Evolutionary conservation across 2,888 invertebrate genomes (phyloP).

Genomic region (Hipparchia sbordonii): DNA sequence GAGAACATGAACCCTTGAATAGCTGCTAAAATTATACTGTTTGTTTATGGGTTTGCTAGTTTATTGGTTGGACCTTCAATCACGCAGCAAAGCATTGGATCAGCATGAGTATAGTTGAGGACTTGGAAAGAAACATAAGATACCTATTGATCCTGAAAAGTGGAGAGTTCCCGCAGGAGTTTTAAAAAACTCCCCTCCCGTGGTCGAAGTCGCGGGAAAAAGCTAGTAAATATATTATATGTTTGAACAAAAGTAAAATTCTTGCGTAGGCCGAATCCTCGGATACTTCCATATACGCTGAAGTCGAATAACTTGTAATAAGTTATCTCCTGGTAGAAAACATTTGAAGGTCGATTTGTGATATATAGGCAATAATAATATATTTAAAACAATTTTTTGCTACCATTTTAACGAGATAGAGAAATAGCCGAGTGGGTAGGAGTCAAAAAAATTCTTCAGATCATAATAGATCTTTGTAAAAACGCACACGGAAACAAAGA

Average conservation of each 20-base stretch:
- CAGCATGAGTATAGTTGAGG: too few species aligned
- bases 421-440: slow-evolving; percentile 14
- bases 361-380: slow-evolving; percentile 19
- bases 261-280: slow-evolving; percentile 37
- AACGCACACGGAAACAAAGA: background rate
- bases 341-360: slow-evolving; percentile 29
- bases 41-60: too few species aligned
- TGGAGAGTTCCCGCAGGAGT: too few species aligned
- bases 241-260: slow-evolving; percentile 28
- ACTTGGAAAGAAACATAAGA: too few species aligned
- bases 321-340: slow-evolving; percentile 32
- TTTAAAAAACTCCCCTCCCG: too few species aligned
- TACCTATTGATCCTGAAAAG: too few species aligned
- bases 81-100: too few species aligned
- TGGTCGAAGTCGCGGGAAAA: too few species aligned
- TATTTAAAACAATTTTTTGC: slow-evolving; percentile 20
- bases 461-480: background rate
- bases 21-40: too few species aligned
- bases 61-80: too few species aligned
- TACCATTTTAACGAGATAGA: slow-evolving; percentile 13
- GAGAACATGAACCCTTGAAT: too few species aligned
- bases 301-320: slow-evolving; percentile 31
- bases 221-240: background rate
- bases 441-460: background rate
- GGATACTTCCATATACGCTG: slow-evolving; percentile 35